Evolutionary conservation across 2,797 vertebrate species (phyloP), one percentile per base, ranked within the genome.

Genomic region (Sylvia borin): DNA sequence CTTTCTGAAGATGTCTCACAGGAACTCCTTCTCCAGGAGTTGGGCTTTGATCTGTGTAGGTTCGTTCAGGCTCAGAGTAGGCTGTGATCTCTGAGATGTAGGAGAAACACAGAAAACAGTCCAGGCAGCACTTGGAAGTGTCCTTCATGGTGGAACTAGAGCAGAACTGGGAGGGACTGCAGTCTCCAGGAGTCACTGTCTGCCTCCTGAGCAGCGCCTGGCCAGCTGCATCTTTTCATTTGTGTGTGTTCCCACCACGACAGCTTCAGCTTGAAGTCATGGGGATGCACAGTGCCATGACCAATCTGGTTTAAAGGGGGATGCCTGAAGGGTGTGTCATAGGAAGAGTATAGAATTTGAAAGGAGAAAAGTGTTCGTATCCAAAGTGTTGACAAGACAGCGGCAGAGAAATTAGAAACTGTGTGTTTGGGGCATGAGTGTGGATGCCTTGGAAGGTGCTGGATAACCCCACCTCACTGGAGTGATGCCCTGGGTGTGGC

Each of bases 311-410:
- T 92, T 77, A 25, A 38, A 91, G 75, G 65, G 47, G 62, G 26
- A 90, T 92, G 70, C 90, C 88, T 91, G 85, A 91, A 74, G 45
- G 77, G 42, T 86, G 93, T 94, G 89, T 95, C 89, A 74, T 40
- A 67, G 64, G 6, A 66, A 29, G 50, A 70, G 51, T 66, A 43
- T 54, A 92, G 90, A 62, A 62, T 50, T 32, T 55, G 72, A 73
- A 72, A 75, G 50, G 20, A 85, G 62, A 78, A 51, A 45, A 0
- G 0, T 29, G 34, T 17, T 57, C 32, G 25, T 51, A 32, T 26
- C 82, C 53, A 36, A 21, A 67, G 71, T 6, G 34, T 48, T 64
- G 80, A 66, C 32, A 8, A 19, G 70, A 77, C 32, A 36, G 54
- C 10, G 47, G 21, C 65, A 53, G 86, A 61, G 73, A 40, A 73